Conservation (phyloP, 2,888 invertebrate genomes). For the Laothoe populi region DNA sequence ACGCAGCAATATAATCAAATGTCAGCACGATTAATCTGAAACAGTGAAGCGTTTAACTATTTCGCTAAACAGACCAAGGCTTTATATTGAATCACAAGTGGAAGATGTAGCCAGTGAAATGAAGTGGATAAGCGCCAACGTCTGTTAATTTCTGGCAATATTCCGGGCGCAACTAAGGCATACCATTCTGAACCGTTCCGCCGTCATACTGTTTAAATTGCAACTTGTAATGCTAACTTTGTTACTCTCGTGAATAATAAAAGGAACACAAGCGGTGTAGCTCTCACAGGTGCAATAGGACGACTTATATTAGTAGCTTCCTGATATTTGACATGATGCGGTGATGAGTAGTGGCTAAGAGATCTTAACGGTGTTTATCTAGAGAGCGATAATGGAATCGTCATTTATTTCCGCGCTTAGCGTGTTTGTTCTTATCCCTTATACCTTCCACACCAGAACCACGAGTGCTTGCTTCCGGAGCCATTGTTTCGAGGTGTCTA, state of each 20-base stretch:
- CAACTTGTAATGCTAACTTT: neutral
- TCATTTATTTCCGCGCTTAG: too few relatives aligned
- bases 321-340: too few relatives aligned
- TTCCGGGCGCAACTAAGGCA: neutral
- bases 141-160: constrained; percentile 22
- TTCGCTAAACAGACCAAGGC: constrained; percentile 15
- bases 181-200: neutral
- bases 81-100: constrained; percentile 2
- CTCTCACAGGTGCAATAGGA: too few relatives aligned
- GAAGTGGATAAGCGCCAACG: constrained; percentile 9
- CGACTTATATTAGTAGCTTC: too few relatives aligned
- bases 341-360: too few relatives aligned
- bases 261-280: neutral
- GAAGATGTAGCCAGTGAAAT: neutral
- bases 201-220: neutral
- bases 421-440: too few relatives aligned
- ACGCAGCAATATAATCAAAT: neutral
- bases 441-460: too few relatives aligned
- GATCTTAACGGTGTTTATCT: too few relatives aligned
- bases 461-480: too few relatives aligned
- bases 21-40: neutral
- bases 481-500: too few relatives aligned
- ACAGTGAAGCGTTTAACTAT: neutral
- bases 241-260: neutral
- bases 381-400: too few relatives aligned